Conservation (phyloP, 2,888 invertebrate genomes). For the Himalopsyche japonica region DNA sequence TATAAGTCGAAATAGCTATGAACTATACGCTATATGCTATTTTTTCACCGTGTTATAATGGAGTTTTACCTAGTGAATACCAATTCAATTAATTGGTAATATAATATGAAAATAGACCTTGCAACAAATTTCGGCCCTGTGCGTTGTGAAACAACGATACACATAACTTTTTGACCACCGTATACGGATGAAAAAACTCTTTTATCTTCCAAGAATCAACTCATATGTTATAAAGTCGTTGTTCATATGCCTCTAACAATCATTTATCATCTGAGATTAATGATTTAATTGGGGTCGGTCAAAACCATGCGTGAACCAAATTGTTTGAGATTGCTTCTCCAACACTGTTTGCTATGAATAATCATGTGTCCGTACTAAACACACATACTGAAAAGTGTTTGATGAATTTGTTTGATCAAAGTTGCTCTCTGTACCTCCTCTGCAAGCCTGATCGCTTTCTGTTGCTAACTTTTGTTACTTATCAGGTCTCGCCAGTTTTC, state of each 20-base stretch:
- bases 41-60: no score
- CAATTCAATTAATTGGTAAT: no score
- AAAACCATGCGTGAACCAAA: constrained; percentile 35
- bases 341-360: background rate
- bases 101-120: no score
- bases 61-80: no score
- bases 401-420: background rate
- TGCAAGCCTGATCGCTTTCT: background rate
- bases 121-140: no score
- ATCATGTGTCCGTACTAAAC: background rate
- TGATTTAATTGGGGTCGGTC: constrained; percentile 38
- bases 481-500: background rate
- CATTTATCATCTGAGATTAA: constrained; percentile 38
- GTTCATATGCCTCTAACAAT: background rate
- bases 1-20: no score
- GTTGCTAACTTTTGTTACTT: background rate
- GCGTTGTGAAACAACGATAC: no score
- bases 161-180: background rate
- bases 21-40: no score
- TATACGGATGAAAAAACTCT: background rate
- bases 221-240: background rate
- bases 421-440: background rate
- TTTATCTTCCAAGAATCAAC: background rate
- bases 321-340: constrained; percentile 24
- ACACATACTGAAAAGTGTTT: background rate